Conservation (phyloP, 2,113 vertebrate genomes). For the Papio anubis region DNA sequence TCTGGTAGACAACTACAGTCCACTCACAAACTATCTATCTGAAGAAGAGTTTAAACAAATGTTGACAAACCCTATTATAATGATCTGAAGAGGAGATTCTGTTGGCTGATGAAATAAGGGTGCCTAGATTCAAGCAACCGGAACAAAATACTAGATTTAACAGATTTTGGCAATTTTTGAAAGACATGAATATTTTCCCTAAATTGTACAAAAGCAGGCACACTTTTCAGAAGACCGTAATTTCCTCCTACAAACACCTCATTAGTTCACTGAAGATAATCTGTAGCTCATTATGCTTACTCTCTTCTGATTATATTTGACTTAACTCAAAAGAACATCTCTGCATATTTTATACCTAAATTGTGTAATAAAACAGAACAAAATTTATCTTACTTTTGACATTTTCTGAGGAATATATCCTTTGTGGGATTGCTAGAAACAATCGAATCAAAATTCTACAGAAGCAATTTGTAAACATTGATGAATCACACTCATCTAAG, state of each 20-base stretch:
- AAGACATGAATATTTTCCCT: background rate
- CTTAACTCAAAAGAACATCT: conserved; percentile 8
- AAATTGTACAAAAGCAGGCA: background rate
- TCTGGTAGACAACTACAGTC: conserved; percentile 34
- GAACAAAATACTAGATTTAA: background rate
- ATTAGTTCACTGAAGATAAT: conserved; percentile 6
- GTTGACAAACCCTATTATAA: background rate
- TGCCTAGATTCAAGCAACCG: conserved; percentile 10
- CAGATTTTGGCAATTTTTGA: background rate
- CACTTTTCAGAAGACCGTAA: background rate
- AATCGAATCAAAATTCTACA: conserved; percentile 12
- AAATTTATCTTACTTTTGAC: conserved; percentile 31
- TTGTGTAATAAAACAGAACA: background rate
- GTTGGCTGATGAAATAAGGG: conserved; percentile 29
- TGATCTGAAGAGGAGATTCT: conserved; percentile 64
- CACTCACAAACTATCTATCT: conserved; percentile 45
- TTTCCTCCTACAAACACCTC: conserved; percentile 1
- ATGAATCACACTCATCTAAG: background rate
- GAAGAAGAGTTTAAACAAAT: conserved; percentile 67
- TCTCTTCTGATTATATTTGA: conserved; percentile 12
- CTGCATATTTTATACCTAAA: conserved; percentile 36
- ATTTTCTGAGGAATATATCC: conserved; percentile 33
- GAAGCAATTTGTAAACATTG: background rate
- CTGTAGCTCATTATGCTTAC: background rate
- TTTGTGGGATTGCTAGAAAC: background rate